Base-by-base conservation (phyloP, 2,888 invertebrate species). In the Psylliodes chrysocephalus region DNA sequence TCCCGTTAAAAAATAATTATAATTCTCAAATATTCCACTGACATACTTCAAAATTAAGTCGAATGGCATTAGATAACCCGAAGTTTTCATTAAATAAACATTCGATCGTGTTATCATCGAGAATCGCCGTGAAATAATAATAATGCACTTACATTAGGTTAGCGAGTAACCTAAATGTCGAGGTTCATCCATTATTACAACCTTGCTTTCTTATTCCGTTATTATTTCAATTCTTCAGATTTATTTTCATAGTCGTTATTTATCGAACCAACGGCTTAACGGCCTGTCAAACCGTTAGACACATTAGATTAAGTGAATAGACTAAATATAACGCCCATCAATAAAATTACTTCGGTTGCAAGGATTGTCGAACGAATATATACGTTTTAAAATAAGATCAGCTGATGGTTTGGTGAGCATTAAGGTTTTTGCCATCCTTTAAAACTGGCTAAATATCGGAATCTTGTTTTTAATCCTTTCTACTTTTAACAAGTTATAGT, bases 141-240 rank as follows among this genome's bases (percentile, higher is more conserved):
- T 25, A 53, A 49, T 33, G 40, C 28, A 12, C n/a, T 35, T 35
- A 17, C 17, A 22, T 14, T 22, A 61, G 47, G 57, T 65, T 61
- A 59, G n/a, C 33, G 33, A 42, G 10, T 15, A 28, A 60, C 51
- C 46, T 53, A 65, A 60, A 65, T 65, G 60, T 65, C 57, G 56
- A 61, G 61, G 61, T 57, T 61, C 55, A 38, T 44, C 51, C 10
- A 28, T 47, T 47, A 25, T 47, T 38, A 3, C 17, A 35, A 33
- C 55, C 61, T 55, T 62, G 25, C 61, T 62, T 55, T 51, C 40
- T n/a, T 49, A 51, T 42, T 62, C 52, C 17, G 49, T 49, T 40
- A 55, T 15, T 18, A 55, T 15, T 18, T 38, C 17, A 17, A 18
- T n/a, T 44, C 17, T 44, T 35, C 12, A 12, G 35, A 35, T 35